These are phyloP conservation scores for Fregetta grallaria DNA, from an alignment of 2,113 vertebrate genomes.

Conservation along the genomic window DNA sequence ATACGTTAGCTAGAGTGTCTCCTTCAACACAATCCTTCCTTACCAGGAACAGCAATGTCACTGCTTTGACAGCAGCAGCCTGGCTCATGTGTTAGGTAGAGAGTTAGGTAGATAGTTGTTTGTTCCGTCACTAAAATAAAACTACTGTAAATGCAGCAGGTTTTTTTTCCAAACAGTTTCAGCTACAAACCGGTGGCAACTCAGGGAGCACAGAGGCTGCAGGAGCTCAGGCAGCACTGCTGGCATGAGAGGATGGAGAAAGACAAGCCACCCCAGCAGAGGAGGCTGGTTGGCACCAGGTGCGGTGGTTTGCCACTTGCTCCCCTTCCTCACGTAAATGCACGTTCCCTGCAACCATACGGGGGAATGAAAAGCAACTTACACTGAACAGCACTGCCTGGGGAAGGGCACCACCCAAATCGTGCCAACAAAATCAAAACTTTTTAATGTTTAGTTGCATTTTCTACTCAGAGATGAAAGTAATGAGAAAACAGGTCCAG, in stretches of 20 bases:
- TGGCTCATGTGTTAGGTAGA: neutral
- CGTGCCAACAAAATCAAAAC: neutral
- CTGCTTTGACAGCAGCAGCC: neutral
- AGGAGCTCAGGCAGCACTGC: neutral
- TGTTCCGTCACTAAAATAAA: neutral
- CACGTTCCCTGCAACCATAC: accelerated
- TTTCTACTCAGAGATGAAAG: neutral
- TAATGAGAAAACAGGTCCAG: neutral
- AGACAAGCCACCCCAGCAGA: neutral
- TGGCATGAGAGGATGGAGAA: neutral
- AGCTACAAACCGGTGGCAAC: neutral
- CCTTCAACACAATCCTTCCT: neutral
- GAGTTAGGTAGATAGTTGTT: neutral
- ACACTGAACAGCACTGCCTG: neutral
- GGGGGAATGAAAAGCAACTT: neutral
- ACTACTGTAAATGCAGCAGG: neutral
- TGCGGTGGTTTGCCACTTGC: neutral
- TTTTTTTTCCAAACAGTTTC: neutral
- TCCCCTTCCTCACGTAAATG: neutral
- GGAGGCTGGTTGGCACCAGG: neutral
- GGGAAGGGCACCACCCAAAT: neutral
- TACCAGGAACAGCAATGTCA: neutral
- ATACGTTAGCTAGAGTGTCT: neutral
- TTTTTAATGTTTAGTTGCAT: neutral
- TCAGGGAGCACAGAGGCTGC: neutral